These are phyloP conservation scores for Agrochola litura DNA, from an alignment of 2,888 invertebrate species.

Conservation along the genomic window DNA sequence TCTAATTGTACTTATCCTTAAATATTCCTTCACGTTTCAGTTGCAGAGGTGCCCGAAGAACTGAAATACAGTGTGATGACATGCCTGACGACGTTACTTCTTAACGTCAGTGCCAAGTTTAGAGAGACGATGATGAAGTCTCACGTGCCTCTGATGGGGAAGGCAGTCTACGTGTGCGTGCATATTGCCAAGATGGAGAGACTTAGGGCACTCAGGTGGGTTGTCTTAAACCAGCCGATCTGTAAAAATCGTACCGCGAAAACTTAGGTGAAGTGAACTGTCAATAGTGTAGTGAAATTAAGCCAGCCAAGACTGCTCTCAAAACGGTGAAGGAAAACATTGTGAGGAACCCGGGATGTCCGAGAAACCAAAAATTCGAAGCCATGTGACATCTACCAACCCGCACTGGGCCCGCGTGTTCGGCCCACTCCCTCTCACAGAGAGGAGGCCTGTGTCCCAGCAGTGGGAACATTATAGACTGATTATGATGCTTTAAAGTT, in stretches of 20 bases:
- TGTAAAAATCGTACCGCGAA: not conserved
- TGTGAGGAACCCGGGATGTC: too few relatives aligned
- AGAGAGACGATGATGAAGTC: constrained; percentile 90
- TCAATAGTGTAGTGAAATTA: not conserved
- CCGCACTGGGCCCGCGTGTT: too few relatives aligned
- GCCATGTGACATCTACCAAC: too few relatives aligned
- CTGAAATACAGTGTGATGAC: constrained; percentile 90
- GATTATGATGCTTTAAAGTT: not conserved
- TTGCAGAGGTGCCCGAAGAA: constrained; percentile 91
- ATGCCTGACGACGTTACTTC: constrained; percentile 88
- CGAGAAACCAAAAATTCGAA: too few relatives aligned
- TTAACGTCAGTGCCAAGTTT: constrained; percentile 87
- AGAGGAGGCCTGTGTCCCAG: too few relatives aligned
- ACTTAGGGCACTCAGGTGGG: constrained; percentile 91
- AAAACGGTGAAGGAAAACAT: too few relatives aligned
- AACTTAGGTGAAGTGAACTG: not conserved
- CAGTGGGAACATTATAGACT: too few relatives aligned
- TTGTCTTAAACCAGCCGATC: not conserved
- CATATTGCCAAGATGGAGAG: constrained; percentile 93
- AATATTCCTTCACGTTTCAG: constrained; percentile 75
- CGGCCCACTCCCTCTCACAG: too few relatives aligned
- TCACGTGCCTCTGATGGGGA: constrained; percentile 91
- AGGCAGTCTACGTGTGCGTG: constrained; percentile 92
- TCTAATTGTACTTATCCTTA: too few relatives aligned
- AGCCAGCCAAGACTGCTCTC: not conserved